Evolutionary conservation across 2,888 invertebrate species (phyloP).

Genomic region (Eurytoma californica): DNA sequence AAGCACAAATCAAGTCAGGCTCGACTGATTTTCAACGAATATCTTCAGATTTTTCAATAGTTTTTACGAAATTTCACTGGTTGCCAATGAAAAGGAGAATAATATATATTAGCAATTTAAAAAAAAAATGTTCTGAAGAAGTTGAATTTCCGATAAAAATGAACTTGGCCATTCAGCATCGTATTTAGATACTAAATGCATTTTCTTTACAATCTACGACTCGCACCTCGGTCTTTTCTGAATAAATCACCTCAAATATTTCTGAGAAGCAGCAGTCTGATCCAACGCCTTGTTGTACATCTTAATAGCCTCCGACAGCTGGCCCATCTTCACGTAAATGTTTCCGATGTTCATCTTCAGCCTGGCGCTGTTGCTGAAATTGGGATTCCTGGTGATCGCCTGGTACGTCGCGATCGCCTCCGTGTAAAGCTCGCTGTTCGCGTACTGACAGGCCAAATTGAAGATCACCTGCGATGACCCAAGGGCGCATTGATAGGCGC

Average conservation of each 20-base stretch:
- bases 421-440: constrained; percentile 94
- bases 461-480: constrained; percentile 86
- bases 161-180: no score
- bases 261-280: constrained; percentile 94
- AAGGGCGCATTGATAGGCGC: neutral
- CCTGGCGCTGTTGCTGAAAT: constrained; percentile 94
- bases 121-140: no score
- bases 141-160: no score
- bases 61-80: no score
- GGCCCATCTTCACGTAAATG: constrained; percentile 95
- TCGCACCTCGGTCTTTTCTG: neutral
- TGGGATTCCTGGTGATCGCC: constrained; percentile 93
- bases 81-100: no score
- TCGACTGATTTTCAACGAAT: no score
- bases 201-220: no score
- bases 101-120: no score
- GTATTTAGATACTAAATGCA: no score
- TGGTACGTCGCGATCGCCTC: constrained; percentile 98
- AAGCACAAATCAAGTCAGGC: no score
- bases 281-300: constrained; percentile 99
- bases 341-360: constrained; percentile 99
- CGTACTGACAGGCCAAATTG: constrained; percentile 96
- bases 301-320: constrained; percentile 96
- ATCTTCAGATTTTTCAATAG: no score
- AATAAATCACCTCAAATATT: constrained; percentile 85